A percentile compares a stretch with the other conserved stretches of the same genome.
phyloP scores from a whole-genome alignment of 2,113 vertebrate species.

The Cisticola juncidis region DNA sequence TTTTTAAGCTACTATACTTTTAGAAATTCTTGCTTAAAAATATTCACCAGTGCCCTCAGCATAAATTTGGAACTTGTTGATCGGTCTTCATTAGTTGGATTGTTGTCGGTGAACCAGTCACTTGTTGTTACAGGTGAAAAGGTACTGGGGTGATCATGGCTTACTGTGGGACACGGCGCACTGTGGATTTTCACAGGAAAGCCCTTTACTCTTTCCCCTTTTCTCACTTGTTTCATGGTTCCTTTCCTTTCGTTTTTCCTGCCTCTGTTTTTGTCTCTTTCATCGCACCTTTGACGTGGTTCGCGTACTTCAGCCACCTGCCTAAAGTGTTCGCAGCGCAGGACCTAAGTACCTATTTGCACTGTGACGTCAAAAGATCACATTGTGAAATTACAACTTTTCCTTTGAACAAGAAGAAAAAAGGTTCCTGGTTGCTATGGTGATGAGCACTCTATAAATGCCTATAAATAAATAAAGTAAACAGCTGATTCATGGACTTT shows the following conservation, averaged over 20 bases:
- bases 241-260: background rate
- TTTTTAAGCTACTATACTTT: background rate
- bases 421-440: conserved; percentile 41
- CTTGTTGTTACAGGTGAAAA: background rate
- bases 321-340: background rate
- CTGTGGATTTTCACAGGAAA: background rate
- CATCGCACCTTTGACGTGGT: background rate
- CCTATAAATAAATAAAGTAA: conserved; percentile 58
- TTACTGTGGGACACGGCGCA: background rate
- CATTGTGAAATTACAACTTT: conserved; percentile 35
- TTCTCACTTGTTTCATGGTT: background rate
- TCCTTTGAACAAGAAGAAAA: background rate
- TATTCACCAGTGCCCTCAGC: background rate
- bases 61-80: background rate
- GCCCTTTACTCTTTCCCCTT: background rate
- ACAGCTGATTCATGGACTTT: conserved; percentile 45
- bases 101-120: background rate
- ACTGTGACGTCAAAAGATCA: background rate
- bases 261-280: background rate
- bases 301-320: background rate
- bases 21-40: background rate
- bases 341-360: background rate
- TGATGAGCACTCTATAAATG: background rate
- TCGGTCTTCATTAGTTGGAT: background rate
- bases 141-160: too few relatives aligned